phyloP scores from a whole-genome alignment of 92 coral and sea anemone genomes.

The Palythoa heliodiscus region DNA sequence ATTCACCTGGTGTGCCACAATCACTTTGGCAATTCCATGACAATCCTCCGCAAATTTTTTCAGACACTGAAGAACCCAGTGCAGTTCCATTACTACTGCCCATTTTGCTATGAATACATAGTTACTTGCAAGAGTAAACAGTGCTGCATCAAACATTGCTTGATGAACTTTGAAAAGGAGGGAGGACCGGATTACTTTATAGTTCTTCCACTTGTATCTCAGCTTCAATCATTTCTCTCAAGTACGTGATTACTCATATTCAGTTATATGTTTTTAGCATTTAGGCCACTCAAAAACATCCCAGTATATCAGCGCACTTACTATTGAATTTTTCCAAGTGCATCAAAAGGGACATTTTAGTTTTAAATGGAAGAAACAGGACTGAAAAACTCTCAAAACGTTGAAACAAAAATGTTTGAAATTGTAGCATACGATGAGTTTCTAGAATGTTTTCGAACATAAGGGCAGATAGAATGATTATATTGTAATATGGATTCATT shows the following conservation, averaged over 20 bases:
- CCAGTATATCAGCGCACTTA: too few species aligned
- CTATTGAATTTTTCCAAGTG: too few species aligned
- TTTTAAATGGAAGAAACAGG: too few species aligned
- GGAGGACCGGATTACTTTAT: conserved; percentile 53
- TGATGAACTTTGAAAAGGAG: conserved; percentile 49
- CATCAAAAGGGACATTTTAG: too few species aligned
- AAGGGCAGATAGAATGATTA: too few species aligned
- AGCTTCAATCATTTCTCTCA: conserved; percentile 58
- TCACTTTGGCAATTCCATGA: conserved; percentile 44
- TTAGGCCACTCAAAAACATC: too few species aligned
- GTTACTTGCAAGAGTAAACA: conserved; percentile 34
- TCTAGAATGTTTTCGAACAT: too few species aligned
- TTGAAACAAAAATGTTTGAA: too few species aligned
- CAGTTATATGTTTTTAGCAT: too few species aligned
- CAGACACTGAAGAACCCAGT: conserved; percentile 59
- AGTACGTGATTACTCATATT: conserved; percentile 47
- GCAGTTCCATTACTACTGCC: conserved; percentile 64
- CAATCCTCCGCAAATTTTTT: conserved; percentile 38
- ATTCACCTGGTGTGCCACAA: conserved; percentile 55
- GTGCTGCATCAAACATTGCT: conserved; percentile 61
- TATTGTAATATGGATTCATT: too few species aligned
- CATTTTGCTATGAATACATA: conserved; percentile 53
- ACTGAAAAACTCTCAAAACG: too few species aligned
- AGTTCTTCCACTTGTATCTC: conserved; percentile 56
- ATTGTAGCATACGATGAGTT: too few species aligned